Percentiles rank a stretch among this genome's conserved stretches.
Evolutionary conservation across 2,888 invertebrate genomes (phyloP).

Genomic region (Furcula furcula): DNA sequence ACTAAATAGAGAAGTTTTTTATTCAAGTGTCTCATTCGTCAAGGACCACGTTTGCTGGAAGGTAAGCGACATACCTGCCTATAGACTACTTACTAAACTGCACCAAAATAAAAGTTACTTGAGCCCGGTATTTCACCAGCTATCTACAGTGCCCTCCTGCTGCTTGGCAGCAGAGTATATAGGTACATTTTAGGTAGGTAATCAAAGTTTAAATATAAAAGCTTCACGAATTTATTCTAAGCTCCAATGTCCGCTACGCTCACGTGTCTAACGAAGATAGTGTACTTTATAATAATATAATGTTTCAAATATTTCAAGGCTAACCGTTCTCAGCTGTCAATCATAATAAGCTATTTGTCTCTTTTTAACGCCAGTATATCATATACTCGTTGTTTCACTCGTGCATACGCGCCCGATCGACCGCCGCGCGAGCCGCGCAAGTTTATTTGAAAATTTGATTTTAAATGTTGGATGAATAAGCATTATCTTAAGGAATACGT

Average conservation of each 20-base stretch:
- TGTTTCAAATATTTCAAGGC: conserved; percentile 83
- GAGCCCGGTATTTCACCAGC: too few relatives aligned
- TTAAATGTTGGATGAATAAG: conserved; percentile 82
- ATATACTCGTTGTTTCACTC: conserved; percentile 51
- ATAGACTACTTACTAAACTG: too few relatives aligned
- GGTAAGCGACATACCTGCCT: too few relatives aligned
- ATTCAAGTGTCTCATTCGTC: too few relatives aligned
- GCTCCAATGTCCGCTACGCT: conserved; percentile 57
- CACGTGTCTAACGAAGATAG: conserved; percentile 69
- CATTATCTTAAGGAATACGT: conserved; percentile 79
- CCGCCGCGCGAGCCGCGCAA: conserved; percentile 69
- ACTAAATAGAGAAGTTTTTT: too few relatives aligned
- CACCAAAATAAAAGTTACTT: too few relatives aligned
- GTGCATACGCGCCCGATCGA: conserved; percentile 63
- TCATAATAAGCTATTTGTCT: conserved; percentile 79
- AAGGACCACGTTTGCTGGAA: too few relatives aligned
- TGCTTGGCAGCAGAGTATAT: too few relatives aligned
- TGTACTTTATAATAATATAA: conserved; percentile 82
- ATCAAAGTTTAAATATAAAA: conserved; percentile 20
- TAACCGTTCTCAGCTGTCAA: conserved; percentile 82
- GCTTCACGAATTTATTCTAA: conserved; percentile 25
- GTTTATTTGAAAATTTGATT: conserved; percentile 81
- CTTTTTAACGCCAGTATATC: conserved; percentile 55
- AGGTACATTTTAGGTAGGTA: too few relatives aligned
- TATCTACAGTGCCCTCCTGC: too few relatives aligned